Evolutionary conservation across 2,797 vertebrate genomes (phyloP), one percentile per base, ranked within the genome.

Genomic region (Craterocephalus amniculus): DNA sequence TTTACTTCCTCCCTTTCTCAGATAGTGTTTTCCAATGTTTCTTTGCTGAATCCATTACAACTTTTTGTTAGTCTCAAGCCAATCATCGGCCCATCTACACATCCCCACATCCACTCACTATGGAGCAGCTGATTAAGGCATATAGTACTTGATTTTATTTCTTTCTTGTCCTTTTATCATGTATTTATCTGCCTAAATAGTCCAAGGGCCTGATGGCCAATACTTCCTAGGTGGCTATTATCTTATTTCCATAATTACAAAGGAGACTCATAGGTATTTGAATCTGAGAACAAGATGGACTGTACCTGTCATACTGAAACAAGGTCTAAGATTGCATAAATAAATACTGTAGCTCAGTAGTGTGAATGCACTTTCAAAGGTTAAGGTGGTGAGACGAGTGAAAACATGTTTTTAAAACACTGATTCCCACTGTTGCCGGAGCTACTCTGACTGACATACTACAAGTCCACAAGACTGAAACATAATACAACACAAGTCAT

Each of bases 401-500:
- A 61, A 62, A 67, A 67, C 48, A 57, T 40, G 20, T 56, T 68
- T 43, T 32, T 29, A 10, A 63, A 66, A 58, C 60, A 54, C 45
- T 22, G 34, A 43, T 18, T 22, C 7, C 7, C 45, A 36, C 38
- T 65, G 49, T 68, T 71, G 43, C 20, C 79, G 32, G 29, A 72
- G 31, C 35, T 36, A 59, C 74, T 83, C 70, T 80, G 70, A 80
- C 26, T 27, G 8, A 74, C 58, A 67, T 49, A 51, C 45, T 62
- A 72, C 55, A 79, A 74, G 64, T 56, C 51, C 74, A 61, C 62
- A 83, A 57, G 56, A 72, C 77, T 72, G 58, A 72, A 79, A 83
- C 74, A 77, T 63, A 66, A 66, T 66, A 73, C 74, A 87, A 88
- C 55, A 74, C 62, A 75, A 58, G 75, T 86, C 70, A 76, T 51